Evolutionary conservation across 2,113 vertebrate genomes (phyloP), one percentile per base, ranked within the genome.

Genomic region (Silurus glanis): DNA sequence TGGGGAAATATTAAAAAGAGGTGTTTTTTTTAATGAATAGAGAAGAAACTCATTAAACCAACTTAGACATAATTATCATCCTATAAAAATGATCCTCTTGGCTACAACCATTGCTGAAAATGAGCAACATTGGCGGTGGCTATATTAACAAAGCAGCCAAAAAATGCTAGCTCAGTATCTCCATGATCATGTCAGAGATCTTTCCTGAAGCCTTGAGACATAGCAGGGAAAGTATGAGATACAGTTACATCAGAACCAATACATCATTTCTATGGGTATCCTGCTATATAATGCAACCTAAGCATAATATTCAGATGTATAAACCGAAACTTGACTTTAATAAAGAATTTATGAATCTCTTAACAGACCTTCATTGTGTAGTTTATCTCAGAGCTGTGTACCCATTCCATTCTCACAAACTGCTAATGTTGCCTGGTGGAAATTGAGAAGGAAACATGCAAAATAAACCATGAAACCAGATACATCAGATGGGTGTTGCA

Each of bases 281-380:
- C 25, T 75, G 12, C 51, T 56, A 78, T 78, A 55, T 56, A 28
- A 58, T 17, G 53, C 51, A 8, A 79, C n/a, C 55, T 58, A 28
- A 28, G 51, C 51, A 25, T 8, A 28, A 28, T 10, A 9, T 79
- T 58, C 53, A 37, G 25, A 19, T 37, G 9, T 37, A 58, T 79
- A 79, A 58, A 16, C 55, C 16, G 25, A 79, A 59, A 25, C 16
- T 9, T 79, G 23, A 79, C 16, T 5, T 79, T 37, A 79, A 79
- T 58, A 16, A 58, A 79, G 76, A 79, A 58, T 79, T 58, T 28
- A 59, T 79, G n/a, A 59, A 79, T 79, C 16, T 37, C 53, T 19
- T 19, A 37, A 9, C 19, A 79, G 76, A 9, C 25, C 4, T 75
- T 75, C 9, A n/a, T 53, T 21, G 17, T 9, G 12, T 74, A 74